Percentiles rank a stretch among this genome's conserved stretches.
phyloP scores from a whole-genome alignment of 1,140 invertebrate genomes.

The Atta colombica region DNA sequence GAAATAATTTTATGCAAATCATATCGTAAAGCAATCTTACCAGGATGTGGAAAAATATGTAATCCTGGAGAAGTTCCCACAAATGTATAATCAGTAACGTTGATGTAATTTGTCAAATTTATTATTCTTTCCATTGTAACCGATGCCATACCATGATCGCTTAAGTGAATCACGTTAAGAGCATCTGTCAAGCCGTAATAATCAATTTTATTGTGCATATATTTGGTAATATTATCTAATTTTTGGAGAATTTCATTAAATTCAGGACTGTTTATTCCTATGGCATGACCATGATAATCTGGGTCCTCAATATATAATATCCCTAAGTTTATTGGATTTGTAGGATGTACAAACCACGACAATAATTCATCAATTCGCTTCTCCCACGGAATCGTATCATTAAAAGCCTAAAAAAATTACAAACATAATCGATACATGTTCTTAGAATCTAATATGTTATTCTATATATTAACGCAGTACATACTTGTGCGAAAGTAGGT shows the following conservation, averaged over 20 bases:
- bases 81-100: slow-evolving; percentile 85
- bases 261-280: slow-evolving; percentile 84
- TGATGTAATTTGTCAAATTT: slow-evolving; percentile 88
- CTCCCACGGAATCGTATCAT: slow-evolving; percentile 86
- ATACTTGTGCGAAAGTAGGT: slow-evolving; percentile 81
- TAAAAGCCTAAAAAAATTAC: slow-evolving; percentile 84
- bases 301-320: slow-evolving; percentile 92
- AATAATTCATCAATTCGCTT: slow-evolving; percentile 88
- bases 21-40: slow-evolving; percentile 74
- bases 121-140: slow-evolving; percentile 87
- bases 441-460: not conserved
- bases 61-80: slow-evolving; percentile 85
- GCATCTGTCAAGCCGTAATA: slow-evolving; percentile 84
- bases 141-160: slow-evolving; percentile 92
- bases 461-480: not conserved
- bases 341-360: slow-evolving; percentile 89
- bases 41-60: slow-evolving; percentile 87
- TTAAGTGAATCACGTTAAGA: slow-evolving; percentile 90
- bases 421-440: slow-evolving; percentile 32
- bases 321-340: slow-evolving; percentile 88
- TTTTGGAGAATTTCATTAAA: slow-evolving; percentile 86
- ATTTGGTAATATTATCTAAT: slow-evolving; percentile 88
- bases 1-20: slow-evolving; percentile 36
- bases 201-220: slow-evolving; percentile 87
- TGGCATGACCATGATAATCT: slow-evolving; percentile 88